Evolutionary conservation across 2,888 invertebrate genomes (phyloP).

Genomic region (Rhamnusium bicolor): DNA sequence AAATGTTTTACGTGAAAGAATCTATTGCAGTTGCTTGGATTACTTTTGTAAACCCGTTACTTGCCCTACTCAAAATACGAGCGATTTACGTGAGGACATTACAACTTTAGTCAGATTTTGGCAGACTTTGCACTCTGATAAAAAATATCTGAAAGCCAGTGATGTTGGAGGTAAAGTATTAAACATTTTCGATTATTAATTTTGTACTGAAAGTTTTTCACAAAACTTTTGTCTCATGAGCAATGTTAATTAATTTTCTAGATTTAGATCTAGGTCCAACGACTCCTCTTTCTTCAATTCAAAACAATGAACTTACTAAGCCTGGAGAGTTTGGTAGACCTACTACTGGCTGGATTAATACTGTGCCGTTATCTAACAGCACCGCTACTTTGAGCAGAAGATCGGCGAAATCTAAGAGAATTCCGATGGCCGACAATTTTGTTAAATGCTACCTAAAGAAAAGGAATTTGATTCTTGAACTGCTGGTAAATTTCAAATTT

Average conservation of each 20-base stretch:
- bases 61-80: constrained; percentile 87
- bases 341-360: constrained; percentile 93
- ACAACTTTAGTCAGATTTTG: constrained; percentile 92
- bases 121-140: constrained; percentile 95
- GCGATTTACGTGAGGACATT: constrained; percentile 91
- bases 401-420: constrained; percentile 81
- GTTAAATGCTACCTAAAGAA: constrained; percentile 96
- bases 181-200: not conserved
- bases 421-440: constrained; percentile 82
- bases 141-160: constrained; percentile 89
- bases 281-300: constrained; percentile 65
- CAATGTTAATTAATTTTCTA: constrained; percentile 36
- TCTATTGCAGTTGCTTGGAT: constrained; percentile 95
- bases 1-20: constrained; percentile 93
- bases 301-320: constrained; percentile 68
- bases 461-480: constrained; percentile 92
- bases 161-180: constrained; percentile 80
- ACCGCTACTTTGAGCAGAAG: constrained; percentile 81
- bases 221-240: not conserved
- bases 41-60: constrained; percentile 95
- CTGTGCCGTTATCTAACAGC: constrained; percentile 84
- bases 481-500: constrained; percentile 77
- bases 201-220: constrained; percentile 31
- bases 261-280: constrained; percentile 67
- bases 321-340: constrained; percentile 74